These are phyloP conservation scores for Tachycineta bicolor DNA, from an alignment of 2,113 vertebrate species.

Conservation along the genomic window DNA sequence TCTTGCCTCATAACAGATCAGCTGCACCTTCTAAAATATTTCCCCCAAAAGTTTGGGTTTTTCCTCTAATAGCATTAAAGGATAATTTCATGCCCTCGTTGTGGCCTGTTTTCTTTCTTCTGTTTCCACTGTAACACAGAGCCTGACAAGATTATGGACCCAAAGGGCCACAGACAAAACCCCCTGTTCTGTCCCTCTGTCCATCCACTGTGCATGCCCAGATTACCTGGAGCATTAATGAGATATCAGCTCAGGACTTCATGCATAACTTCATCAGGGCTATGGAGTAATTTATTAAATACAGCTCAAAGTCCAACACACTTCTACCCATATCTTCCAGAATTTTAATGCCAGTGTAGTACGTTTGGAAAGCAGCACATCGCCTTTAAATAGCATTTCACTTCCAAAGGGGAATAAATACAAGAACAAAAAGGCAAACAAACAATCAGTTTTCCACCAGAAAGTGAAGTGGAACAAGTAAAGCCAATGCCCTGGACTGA, in stretches of 20 bases:
- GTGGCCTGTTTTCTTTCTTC: not conserved
- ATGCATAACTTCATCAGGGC: not conserved
- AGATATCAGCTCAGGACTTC: not conserved
- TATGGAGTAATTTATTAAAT: not conserved
- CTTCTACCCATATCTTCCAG: fast-evolving
- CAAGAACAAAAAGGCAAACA: not conserved
- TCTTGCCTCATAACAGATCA: not conserved
- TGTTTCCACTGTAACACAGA: not conserved
- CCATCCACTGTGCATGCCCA: not conserved
- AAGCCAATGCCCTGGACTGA: not conserved
- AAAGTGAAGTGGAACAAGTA: not conserved
- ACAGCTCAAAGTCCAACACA: not conserved
- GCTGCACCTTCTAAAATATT: not conserved
- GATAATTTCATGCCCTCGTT: not conserved
- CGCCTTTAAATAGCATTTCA: not conserved
- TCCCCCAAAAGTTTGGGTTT: not conserved
- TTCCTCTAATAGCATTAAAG: not conserved
- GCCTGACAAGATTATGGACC: fast-evolving
- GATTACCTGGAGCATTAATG: not conserved
- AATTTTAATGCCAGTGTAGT: not conserved
- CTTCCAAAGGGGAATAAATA: not conserved
- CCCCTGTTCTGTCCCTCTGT: not conserved
- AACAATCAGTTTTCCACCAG: not conserved
- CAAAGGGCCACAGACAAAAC: not conserved
- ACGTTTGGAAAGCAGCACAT: not conserved